A percentile compares a stretch with the other conserved stretches of the same genome.
phyloP scores from a whole-genome alignment of 2,113 vertebrate genomes.

The Rhinichthys klamathensis region DNA sequence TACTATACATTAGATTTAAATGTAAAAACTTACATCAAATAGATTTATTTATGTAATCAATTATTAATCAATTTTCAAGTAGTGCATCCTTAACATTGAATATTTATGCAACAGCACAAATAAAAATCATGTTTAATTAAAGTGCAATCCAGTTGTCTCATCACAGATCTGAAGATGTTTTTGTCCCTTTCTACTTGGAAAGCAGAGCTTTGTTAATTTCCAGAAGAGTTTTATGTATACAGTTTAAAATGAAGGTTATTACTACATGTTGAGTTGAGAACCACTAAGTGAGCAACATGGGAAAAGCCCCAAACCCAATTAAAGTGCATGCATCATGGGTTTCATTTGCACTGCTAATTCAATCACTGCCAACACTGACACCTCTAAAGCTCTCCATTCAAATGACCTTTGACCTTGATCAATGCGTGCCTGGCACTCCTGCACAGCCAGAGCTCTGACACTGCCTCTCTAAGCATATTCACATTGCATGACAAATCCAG shows the following conservation, averaged over 20 bases:
- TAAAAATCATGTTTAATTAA: not conserved
- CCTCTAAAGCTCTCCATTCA: conserved; percentile 27
- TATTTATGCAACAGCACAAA: not conserved
- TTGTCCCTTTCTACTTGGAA: not conserved
- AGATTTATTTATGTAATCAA: not conserved
- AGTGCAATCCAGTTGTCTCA: not conserved
- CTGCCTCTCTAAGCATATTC: conserved; percentile 10
- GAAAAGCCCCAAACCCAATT: conserved; percentile 46
- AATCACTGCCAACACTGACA: conserved; percentile 43
- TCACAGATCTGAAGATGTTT: not conserved
- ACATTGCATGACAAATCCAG: conserved; percentile 33
- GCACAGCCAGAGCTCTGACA: conserved; percentile 6
- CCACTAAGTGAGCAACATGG: conserved; percentile 34
- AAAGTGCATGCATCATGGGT: conserved; percentile 32
- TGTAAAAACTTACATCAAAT: not conserved
- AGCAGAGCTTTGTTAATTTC: not conserved
- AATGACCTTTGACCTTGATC: conserved; percentile 48
- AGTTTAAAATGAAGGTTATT: conserved; percentile 39
- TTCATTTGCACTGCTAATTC: conserved; percentile 45
- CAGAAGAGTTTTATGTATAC: not conserved
- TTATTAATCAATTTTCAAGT: not conserved
- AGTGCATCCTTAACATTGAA: not conserved
- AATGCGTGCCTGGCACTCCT: conserved; percentile 16
- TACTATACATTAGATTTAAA: not conserved
- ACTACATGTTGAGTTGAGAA: conserved; percentile 9